These are phyloP conservation scores for Junonia oenone DNA, from an alignment of 2,888 invertebrate genomes.

Conservation along the genomic window DNA sequence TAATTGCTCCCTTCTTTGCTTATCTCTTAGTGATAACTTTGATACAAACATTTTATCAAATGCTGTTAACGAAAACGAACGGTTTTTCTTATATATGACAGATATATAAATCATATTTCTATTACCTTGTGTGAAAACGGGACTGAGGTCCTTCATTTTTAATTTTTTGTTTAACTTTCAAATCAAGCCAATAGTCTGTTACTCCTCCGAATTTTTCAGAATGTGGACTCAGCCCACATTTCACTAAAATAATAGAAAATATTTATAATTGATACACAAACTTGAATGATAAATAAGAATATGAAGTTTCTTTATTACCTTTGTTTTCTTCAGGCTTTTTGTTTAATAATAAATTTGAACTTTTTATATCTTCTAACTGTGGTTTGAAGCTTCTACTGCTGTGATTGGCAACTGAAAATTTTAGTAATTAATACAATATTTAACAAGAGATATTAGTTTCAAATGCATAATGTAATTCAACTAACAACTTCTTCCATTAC, in stretches of 20 bases:
- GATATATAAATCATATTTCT: slow-evolving; percentile 18
- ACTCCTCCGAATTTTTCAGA: slow-evolving; percentile 41
- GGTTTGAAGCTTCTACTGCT: slow-evolving; percentile 51
- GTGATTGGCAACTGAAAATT: slow-evolving; percentile 42
- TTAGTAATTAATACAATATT: background rate
- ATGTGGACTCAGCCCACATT: slow-evolving; percentile 41
- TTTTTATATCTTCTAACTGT: slow-evolving; percentile 63
- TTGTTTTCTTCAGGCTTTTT: slow-evolving; percentile 25
- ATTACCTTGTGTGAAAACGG: slow-evolving; percentile 47
- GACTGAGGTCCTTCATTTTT: slow-evolving; percentile 32
- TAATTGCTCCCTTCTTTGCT: slow-evolving; percentile 42
- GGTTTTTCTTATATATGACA: background rate
- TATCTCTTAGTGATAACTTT: slow-evolving; percentile 42
- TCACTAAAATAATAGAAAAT: slow-evolving; percentile 44
- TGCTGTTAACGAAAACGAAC: background rate
- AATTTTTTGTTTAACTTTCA: slow-evolving; percentile 20
- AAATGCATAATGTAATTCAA: background rate
- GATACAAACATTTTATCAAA: background rate
- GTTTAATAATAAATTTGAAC: slow-evolving; percentile 55
- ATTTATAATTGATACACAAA: background rate
- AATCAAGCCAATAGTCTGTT: slow-evolving; percentile 36
- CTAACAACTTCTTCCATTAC: slow-evolving; percentile 12
- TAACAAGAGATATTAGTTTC: background rate
- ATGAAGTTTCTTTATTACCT: background rate
- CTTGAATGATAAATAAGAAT: no score